Base-by-base conservation (phyloP, 1,140 invertebrate species). In the Bombus vancouverensis region DNA sequence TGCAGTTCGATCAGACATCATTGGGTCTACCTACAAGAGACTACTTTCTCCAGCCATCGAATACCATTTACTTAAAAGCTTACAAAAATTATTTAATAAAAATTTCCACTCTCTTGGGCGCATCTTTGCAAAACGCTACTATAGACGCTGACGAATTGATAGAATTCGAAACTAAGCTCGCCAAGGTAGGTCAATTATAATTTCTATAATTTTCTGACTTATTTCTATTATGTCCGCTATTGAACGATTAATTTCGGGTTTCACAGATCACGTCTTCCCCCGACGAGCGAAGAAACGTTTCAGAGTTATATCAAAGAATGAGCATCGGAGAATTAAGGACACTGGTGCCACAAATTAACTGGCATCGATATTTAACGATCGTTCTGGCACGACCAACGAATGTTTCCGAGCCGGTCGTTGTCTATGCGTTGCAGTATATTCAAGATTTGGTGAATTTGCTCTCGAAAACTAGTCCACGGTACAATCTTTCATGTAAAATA, bases 21-120 rank as follows among this genome's bases (percentile, higher is more conserved):
- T 95, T 99, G 87, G 98, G 98, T 37, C 95, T 99, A 86, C 98
- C 98, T 22, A 98, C 97, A 25, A 96, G 97, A 77, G 98, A 98
- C 90, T 98, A 99, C 92, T 99, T 97, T 94, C 95, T 98, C 28
- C 96, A 97, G 92, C 94, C 96, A 32, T 95, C 95, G 1, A 97
- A 98, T 91, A 95, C 95, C 84, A 95, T 96, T 53, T 98, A 98
- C 90, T 93, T 98, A 39, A 95, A 97, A 65, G 98, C 98, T 3
- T 99, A 99, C 91, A 96, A 97, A 92, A 95, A 96, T 68, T 98
- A 97, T 92, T 96, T 98, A 86, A 95, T 96, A n/a, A 96, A 96
- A 86, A 96, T 97, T 39, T 97, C 96, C 57, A 94, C 95, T 62
- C 94, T 98, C 39, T 94, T 98, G 15, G 97, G 97, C 9, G 97